phyloP scores from a whole-genome alignment of 2,113 vertebrate species.

The Corydoras maculifer region DNA sequence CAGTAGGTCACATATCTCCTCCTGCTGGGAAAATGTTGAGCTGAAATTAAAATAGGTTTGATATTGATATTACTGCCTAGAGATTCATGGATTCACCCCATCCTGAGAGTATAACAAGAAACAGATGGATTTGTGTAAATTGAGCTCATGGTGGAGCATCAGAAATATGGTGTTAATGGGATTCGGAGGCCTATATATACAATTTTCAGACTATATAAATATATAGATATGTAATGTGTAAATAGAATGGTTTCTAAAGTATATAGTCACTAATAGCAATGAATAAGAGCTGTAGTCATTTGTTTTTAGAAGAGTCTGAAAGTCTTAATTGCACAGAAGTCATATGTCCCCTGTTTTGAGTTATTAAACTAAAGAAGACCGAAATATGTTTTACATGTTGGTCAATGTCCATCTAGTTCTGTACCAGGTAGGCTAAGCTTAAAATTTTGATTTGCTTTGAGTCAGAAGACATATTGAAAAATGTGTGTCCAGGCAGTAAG shows the following conservation, averaged over 20 bases:
- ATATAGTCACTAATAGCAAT: too few relatives aligned
- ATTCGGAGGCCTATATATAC: too few relatives aligned
- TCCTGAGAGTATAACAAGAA: constrained; percentile 32
- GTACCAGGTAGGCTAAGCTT: too few relatives aligned
- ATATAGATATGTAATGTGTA: too few relatives aligned
- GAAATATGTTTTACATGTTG: not conserved
- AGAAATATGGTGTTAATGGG: too few relatives aligned
- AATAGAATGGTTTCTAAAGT: too few relatives aligned
- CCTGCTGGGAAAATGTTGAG: constrained; percentile 42
- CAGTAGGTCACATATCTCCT: not conserved
- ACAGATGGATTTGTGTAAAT: constrained; percentile 1
- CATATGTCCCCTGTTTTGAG: not conserved
- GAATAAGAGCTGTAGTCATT: too few relatives aligned
- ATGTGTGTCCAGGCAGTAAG: not conserved
- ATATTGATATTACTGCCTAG: constrained; percentile 51
- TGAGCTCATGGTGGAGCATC: too few relatives aligned
- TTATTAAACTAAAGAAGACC: not conserved
- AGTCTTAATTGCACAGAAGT: not conserved
- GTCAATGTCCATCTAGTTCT: not conserved
- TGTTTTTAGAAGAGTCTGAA: too few relatives aligned
- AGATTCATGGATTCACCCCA: constrained; percentile 53
- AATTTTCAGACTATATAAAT: too few relatives aligned
- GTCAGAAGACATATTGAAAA: too few relatives aligned
- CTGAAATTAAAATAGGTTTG: constrained; percentile 52
- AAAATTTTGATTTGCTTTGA: too few relatives aligned